A percentile compares a stretch with the other conserved stretches of the same genome.
These are phyloP conservation scores for Channa striata DNA, from an alignment of 2,797 vertebrate species.

Conservation along the genomic window DNA sequence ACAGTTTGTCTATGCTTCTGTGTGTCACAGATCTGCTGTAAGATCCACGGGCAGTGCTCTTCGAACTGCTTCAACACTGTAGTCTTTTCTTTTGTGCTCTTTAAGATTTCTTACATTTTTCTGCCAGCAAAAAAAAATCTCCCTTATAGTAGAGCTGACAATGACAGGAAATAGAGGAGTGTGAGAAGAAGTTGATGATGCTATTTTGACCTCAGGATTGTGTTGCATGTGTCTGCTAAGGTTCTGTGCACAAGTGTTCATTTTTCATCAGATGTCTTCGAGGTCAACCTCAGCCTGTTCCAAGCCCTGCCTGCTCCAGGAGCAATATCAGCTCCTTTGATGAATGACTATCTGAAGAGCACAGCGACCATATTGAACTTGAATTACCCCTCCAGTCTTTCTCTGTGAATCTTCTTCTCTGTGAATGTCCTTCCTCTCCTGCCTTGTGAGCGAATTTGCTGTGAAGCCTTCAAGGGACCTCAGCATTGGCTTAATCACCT, in stretches of 20 bases:
- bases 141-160: constrained; percentile 2
- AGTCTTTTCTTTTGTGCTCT: constrained; percentile 1
- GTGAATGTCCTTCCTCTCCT: constrained; percentile 48
- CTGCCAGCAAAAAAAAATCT: not conserved
- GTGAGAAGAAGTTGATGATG: not conserved
- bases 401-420: constrained; percentile 39
- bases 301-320: constrained; percentile 37
- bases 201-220: constrained; percentile 13
- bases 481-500: constrained; percentile 75
- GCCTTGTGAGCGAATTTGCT: constrained; percentile 59
- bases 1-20: constrained; percentile 42
- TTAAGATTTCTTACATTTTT: not conserved
- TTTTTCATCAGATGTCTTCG: constrained; percentile 56
- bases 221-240: constrained; percentile 11
- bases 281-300: constrained; percentile 60
- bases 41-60: constrained; percentile 10
- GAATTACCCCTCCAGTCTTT: constrained; percentile 50
- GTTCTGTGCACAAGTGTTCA: constrained; percentile 24
- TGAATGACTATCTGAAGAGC: constrained; percentile 61
- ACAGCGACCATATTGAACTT: constrained; percentile 67
- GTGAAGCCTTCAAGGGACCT: constrained; percentile 58
- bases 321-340: constrained; percentile 62
- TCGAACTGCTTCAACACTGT: constrained; percentile 2
- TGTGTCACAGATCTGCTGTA: constrained; percentile 17
- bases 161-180: not conserved